These are phyloP conservation scores for Copsychus sechellarum DNA, from an alignment of 2,113 vertebrate genomes.

Conservation along the genomic window DNA sequence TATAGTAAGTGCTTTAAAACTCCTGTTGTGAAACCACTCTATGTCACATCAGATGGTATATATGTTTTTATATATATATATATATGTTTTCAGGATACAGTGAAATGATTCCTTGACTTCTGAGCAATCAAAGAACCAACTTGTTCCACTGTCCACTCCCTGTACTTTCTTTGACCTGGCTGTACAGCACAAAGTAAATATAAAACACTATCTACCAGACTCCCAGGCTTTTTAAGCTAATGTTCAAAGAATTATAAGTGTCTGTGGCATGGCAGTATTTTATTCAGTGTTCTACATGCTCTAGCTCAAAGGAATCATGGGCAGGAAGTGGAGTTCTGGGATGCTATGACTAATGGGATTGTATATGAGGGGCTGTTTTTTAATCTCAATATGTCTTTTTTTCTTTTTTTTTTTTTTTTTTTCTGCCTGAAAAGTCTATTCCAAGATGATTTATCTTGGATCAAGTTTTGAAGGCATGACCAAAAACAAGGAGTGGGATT, in stretches of 20 bases:
- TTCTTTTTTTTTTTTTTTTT: not conserved
- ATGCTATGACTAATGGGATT: not conserved
- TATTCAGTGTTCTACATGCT: not conserved
- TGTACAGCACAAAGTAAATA: not conserved
- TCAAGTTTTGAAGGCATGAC: not conserved
- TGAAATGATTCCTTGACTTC: not conserved
- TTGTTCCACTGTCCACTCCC: not conserved
- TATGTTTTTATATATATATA: not conserved
- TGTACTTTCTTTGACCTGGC: not conserved
- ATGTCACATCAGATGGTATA: not conserved
- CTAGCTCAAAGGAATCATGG: not conserved
- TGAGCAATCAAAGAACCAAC: not conserved
- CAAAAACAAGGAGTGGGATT: not conserved
- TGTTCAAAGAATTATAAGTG: not conserved
- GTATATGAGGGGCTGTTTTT: not conserved
- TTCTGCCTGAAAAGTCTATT: not conserved
- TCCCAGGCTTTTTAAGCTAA: not conserved
- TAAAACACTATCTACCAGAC: not conserved
- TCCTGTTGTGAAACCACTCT: not conserved
- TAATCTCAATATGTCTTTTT: not conserved
- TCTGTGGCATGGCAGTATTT: constrained; percentile 13
- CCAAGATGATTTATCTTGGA: not conserved
- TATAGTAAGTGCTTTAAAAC: not conserved
- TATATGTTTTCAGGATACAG: not conserved
- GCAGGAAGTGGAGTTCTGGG: not conserved